Base-by-base conservation (phyloP, 1,140 invertebrate species). In the Ganaspis sp. region DNA sequence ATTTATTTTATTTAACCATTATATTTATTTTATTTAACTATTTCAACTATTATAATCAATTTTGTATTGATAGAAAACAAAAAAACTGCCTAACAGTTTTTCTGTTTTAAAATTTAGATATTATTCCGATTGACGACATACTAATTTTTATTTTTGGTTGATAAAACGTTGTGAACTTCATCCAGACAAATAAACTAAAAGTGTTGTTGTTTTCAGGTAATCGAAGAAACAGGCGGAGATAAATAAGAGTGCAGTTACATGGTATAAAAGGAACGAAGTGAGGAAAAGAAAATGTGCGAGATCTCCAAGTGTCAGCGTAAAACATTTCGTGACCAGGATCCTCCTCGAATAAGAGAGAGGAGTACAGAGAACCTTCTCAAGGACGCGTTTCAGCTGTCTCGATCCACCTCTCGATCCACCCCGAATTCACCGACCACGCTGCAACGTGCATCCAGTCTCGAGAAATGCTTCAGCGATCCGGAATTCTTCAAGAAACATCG, bases 321-420 rank as follows among this genome's bases (percentile, higher is more conserved):
- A 74, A 75, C 84, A 23, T 89, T 87, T 34, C 88, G 88, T 8
- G 88, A 90, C 26, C 87, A 89, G 74, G 89, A 90, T 64, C 88
- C 89, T 2, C 88, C 88, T 9, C 85, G 88, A 78, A 90, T 90
- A 70, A 73, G 80, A 49, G 80, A 89, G n/a, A 80, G 76, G 12
- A 81, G 82, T 34, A 75, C 81, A 1, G 83, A 87, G n/a, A 81
- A 79, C 37, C 45, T 83, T 53, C 79, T 86, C 17, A 76, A 81
- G 40, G 69, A 73, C 15, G 81, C 86, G 2, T 76, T 82, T n/a
- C 84, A 84, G 11, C 82, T 83, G n/a, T 87, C 86, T 29, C 80
- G 80, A 4, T 86, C 88, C 17, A 87, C 81, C 2, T 87, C 86
- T 29, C 80, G 80, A 4, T 86, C 88, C 17, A 87, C 81, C 2